Evolutionary conservation across 2,888 invertebrate genomes (phyloP).

Genomic region (Geophilus truncorum): DNA sequence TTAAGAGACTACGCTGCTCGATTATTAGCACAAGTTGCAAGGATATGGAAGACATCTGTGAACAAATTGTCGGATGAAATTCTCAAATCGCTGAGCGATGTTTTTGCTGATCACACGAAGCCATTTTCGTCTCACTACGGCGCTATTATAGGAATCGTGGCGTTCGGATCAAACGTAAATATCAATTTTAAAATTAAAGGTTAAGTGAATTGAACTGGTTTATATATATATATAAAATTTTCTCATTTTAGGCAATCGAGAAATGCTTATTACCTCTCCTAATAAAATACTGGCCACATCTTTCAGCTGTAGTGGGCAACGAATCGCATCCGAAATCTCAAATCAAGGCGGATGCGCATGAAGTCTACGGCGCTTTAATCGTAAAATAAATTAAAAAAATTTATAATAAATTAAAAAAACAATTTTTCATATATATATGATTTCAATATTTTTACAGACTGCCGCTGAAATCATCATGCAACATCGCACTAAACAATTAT

Average conservation of each 20-base stretch:
- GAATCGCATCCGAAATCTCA: conserved; percentile 41
- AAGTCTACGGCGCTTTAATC: conserved; percentile 46
- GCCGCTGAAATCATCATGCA: background rate
- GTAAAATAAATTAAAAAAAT: conserved; percentile 39
- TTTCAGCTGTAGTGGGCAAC: conserved; percentile 44
- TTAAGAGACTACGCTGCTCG: conserved; percentile 48
- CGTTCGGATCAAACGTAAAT: conserved; percentile 45
- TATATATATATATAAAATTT: background rate
- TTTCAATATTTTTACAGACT: background rate
- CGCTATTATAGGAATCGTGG: conserved; percentile 46
- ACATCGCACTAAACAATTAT: background rate
- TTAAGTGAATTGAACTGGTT: background rate
- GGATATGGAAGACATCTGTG: conserved; percentile 45
- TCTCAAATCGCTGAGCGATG: conserved; percentile 44
- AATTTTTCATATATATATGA: too few relatives aligned
- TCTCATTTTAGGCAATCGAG: conserved; percentile 43
- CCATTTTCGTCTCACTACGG: conserved; percentile 49
- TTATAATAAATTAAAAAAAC: too few relatives aligned
- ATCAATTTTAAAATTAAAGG: too few relatives aligned
- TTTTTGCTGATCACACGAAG: conserved; percentile 44
- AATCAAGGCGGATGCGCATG: conserved; percentile 45
- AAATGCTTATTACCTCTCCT: conserved; percentile 45
- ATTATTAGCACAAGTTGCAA: conserved; percentile 45
- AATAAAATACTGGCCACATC: conserved; percentile 44
- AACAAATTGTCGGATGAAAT: conserved; percentile 45